Conservation (phyloP, 2,797 vertebrate genomes). For the Phyllotis vaccarum region DNA sequence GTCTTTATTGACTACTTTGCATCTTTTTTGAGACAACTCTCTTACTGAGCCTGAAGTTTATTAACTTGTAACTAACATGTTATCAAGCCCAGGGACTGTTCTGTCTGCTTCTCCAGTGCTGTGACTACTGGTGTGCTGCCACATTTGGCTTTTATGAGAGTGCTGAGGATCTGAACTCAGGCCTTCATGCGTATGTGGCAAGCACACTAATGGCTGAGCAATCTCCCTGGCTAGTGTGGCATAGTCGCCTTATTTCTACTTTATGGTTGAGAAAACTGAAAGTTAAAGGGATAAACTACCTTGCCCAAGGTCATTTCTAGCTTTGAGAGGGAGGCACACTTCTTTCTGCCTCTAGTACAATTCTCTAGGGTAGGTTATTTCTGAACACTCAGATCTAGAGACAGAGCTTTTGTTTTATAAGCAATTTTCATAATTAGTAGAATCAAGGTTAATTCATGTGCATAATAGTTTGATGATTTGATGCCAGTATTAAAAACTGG, state of each 20-base stretch:
- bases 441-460: slow-evolving; percentile 67
- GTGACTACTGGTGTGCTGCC: not conserved
- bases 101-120: not conserved
- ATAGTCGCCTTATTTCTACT: slow-evolving; percentile 28
- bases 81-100: not conserved
- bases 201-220: not conserved
- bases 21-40: not conserved
- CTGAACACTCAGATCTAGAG: slow-evolving; percentile 47
- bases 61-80: not conserved
- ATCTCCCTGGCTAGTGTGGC: not conserved
- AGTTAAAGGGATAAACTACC: slow-evolving; percentile 55
- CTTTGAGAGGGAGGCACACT: not conserved
- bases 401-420: slow-evolving; percentile 50
- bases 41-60: not conserved
- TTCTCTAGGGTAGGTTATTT: slow-evolving; percentile 43
- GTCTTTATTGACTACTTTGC: not conserved
- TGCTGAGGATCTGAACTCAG: not conserved
- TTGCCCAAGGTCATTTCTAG: slow-evolving; percentile 44
- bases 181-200: too few relatives aligned
- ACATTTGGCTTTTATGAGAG: not conserved
- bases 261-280: slow-evolving; percentile 51
- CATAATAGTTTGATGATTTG: slow-evolving; percentile 48
- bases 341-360: slow-evolving; percentile 3
- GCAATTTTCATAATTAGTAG: slow-evolving; percentile 66
- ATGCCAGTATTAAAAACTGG: slow-evolving; percentile 38